Base-by-base conservation (phyloP, 1,140 invertebrate genomes). In the Brevipalpus yothersi region DNA sequence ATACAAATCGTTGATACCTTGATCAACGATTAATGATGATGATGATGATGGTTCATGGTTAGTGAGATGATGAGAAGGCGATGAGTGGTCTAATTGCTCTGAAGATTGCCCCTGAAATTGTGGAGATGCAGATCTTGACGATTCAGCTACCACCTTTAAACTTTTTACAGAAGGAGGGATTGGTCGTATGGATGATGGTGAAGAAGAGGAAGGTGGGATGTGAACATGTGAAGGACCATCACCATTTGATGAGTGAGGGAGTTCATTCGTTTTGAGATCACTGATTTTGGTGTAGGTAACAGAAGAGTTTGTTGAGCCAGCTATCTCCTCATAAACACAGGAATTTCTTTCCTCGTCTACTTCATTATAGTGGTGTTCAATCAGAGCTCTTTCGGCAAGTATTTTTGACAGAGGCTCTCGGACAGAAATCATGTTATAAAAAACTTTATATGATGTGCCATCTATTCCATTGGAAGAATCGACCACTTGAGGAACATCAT, bases 311-410 rank as follows among this genome's bases (percentile, higher is more conserved):
- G 56, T 62, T 3, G 61, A 63, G 40, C 49, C 55, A 41, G 47
- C 59, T 10, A 63, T 63, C 47, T 63, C 62, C 57, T 63, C 62
- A 62, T 63, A 63, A 51, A 63, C 62, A 42, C 53, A 61, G 39
- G 62, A 63, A 4, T 54, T 21, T 39, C 58, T 45, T 49, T 63
- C 62, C n/a, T 41, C 54, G 21, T 61, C 57, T 10, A 63, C 62
- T 53, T 63, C 62, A 56, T 55, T 61, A 42, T 63, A 63, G 15
- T 63, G 62, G 45, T 63, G 62, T 40, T 61, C 60, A 4, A 59
- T 9, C 41, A 53, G 56, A 23, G 56, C 57, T 42, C 62, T 9
- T 45, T 63, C 62, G n/a, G 62, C 62, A 8, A 63, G 47, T 43
- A 63, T 60, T 56, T 62, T 61, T 8, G 62, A 21, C 7, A 63